Evolutionary conservation across 2,797 vertebrate genomes (phyloP), one percentile per base, ranked within the genome.

Genomic region (Acanthurus leucopareius): DNA sequence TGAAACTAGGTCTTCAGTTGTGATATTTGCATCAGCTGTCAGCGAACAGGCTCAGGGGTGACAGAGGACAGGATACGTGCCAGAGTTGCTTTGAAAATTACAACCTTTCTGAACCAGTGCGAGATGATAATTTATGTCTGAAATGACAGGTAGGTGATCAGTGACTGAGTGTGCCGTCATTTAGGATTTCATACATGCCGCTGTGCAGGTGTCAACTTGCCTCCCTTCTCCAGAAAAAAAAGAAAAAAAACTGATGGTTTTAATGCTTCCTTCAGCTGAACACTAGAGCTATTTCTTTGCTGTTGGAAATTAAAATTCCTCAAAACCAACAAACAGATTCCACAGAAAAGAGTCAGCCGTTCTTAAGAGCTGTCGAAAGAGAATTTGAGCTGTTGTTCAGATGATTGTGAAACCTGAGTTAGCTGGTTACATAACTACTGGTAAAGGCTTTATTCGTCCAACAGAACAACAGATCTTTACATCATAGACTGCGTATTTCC

Each of bases 51-150:
- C 51, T 54, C 13, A 4, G 10, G 2, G 51, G 0, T 14, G 7
- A 51, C 0, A 13, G 10, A 47, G 10, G 40, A 67, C n/a, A 4
- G 5, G 20, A 42, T 7, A 53, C 25, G 25, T 51, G 13, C 8
- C 11, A 4, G n/a, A n/a, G 10, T 25, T 44, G n/a, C 16, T 71
- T 69, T 56, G 25, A 75, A 69, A 60, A 67, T 61, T 10, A 57
- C 2, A 22, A 8, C n/a, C 49, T 74, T 44, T 71, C 59, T 28
- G 28, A 61, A 54, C 17, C 9, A 20, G 32, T 14, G 13, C 10
- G 38, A 45, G 9, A 1, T 3, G 8, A 6, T 22, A 6, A 77
- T 60, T 58, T 28, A 80, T 52, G 38, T 10, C 44, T 0, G 19
- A 56, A 10, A 8, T 25, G 47, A 40, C 56, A 42, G 19, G 44